Evolutionary conservation across 92 coral and sea anemone species (phyloP).

Genomic region (Diadumene lineata): DNA sequence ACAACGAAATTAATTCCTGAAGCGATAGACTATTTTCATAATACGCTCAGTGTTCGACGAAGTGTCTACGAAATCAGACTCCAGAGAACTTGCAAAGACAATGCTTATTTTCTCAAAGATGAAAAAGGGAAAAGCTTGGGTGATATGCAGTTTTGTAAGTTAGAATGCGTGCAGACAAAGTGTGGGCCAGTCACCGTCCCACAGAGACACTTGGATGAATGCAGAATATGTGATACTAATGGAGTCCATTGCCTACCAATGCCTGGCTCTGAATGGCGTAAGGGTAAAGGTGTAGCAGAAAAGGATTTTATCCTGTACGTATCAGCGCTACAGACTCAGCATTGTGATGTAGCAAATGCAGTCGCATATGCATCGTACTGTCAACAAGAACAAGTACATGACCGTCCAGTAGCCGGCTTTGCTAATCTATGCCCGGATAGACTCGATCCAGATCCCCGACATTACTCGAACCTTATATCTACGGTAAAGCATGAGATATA

Average conservation of each 20-base stretch:
- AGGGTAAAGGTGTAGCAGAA: constrained; percentile 69
- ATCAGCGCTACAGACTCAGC: constrained; percentile 86
- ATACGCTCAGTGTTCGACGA: constrained; percentile 79
- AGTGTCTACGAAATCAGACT: constrained; percentile 66
- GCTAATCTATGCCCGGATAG: constrained; percentile 95
- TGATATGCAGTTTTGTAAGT: constrained; percentile 81
- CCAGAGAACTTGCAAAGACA: constrained; percentile 88
- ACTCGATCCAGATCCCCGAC: constrained; percentile 78
- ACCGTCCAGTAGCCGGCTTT: constrained; percentile 97
- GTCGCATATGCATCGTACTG: constrained; percentile 98
- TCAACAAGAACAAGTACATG: constrained; percentile 91
- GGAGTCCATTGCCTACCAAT: constrained; percentile 68
- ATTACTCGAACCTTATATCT: constrained; percentile 82
- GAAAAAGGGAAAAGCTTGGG: constrained; percentile 57
- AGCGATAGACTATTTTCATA: constrained; percentile 84
- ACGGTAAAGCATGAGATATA: constrained; percentile 94
- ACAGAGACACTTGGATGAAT: constrained; percentile 77
- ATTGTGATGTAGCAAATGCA: constrained; percentile 83
- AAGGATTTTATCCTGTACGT: constrained; percentile 93
- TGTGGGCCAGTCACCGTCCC: constrained; percentile 97
- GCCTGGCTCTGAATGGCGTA: constrained; percentile 68
- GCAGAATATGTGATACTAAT: constrained; percentile 80
- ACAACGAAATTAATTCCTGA: constrained; percentile 83
- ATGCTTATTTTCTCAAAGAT: constrained; percentile 87
- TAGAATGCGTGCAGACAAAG: constrained; percentile 80